Base-by-base conservation (phyloP, 2,888 invertebrate species). In the Aquatica leii region DNA sequence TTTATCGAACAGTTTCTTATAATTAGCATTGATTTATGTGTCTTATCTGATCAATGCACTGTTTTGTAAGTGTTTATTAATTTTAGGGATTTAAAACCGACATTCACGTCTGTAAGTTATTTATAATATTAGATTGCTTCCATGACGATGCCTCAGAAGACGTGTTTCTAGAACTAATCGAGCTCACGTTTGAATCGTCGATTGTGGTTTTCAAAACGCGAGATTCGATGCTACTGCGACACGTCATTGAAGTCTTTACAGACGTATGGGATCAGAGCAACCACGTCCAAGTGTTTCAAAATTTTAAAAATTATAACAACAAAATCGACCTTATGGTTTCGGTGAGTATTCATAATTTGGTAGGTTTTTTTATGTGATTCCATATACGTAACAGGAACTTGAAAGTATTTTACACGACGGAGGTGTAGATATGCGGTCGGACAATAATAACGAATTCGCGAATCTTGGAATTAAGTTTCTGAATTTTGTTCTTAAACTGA, bases 161-260 rank as follows among this genome's bases (percentile, higher is more conserved):
- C 40, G 80, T 82, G 60, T 80, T 86, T 40, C 63, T 83, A 21
- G 82, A 84, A 68, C 81, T 86, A 60, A 81, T 84, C 0, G 76
- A 80, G 34, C 77, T 83, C 11, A 85, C 85, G 0, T 86, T 86
- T 66, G 79, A 76, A 12, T 83, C 83, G 24, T 78, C 86, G n/a
- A 75, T 78, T 5, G 81, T 82, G 50, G 84, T 85, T 1, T 81
- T 85, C 59, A 76, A 76, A 62, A 74, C 77, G 21, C 78, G 79
- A 50, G 85, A 86, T 73, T 72, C 81, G 5, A 76, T 83, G 35
- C 74, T 84, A 12, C 71, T 87, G 40, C 73, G 84, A 60, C 86
- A 86, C 55, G 80, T 84, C 9, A 82, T 85, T 5, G 85, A 85
- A 53, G 86, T 86, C 71, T 86, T 85, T 69, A 74, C 83, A 18